Conservation (phyloP, 2,113 vertebrate species). For the Tympanuchus pallidicinctus region DNA sequence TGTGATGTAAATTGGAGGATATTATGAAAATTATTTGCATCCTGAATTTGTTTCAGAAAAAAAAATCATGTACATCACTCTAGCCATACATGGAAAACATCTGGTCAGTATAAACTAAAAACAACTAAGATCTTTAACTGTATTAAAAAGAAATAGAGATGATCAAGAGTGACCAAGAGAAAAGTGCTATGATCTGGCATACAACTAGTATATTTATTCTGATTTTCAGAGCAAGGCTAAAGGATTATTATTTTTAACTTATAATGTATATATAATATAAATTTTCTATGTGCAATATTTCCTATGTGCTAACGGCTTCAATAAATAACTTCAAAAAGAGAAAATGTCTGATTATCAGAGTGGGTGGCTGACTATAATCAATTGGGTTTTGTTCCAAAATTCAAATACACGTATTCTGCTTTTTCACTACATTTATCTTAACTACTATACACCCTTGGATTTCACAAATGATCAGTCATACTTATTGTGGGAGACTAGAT, state of each 20-base stretch:
- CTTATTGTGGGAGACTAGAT: constrained; percentile 31
- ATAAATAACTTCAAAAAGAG: neutral
- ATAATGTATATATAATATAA: neutral
- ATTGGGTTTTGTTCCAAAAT: neutral
- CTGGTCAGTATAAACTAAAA: constrained; percentile 8
- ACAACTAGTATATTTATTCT: neutral
- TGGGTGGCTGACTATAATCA: neutral
- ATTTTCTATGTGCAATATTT: neutral
- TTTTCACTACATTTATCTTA: neutral
- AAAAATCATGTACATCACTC: neutral
- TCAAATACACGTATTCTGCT: neutral
- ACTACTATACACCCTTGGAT: neutral
- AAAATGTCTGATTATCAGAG: neutral
- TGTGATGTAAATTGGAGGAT: constrained; percentile 17
- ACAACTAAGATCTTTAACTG: neutral
- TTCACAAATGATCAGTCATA: constrained; percentile 39
- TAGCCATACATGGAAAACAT: constrained; percentile 32
- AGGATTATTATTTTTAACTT: neutral
- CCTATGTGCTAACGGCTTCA: neutral
- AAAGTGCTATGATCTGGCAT: neutral
- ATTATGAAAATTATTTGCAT: constrained; percentile 6
- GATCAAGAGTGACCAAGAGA: no score
- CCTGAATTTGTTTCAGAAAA: neutral
- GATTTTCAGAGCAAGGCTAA: neutral
- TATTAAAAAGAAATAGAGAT: neutral